Percentiles rank a stretch among this genome's conserved stretches.
Evolutionary conservation across 1,140 invertebrate species (phyloP).

Genomic region (Cotesia glomerata): DNA sequence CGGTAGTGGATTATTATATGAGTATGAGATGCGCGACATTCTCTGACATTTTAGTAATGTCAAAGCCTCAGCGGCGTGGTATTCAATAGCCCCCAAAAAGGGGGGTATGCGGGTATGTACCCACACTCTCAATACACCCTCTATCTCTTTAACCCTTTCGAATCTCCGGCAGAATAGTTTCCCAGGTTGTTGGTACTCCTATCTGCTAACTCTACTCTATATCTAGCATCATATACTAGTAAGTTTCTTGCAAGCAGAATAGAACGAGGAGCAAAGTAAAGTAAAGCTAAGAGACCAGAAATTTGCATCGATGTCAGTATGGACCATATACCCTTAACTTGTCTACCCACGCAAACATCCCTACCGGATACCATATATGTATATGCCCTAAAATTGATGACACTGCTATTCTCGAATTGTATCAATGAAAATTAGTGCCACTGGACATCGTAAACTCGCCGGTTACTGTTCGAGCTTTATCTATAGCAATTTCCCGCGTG

Average conservation of each 20-base stretch:
- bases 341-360: neutral
- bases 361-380: neutral
- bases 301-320: too few relatives aligned
- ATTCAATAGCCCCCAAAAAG: slow-evolving; percentile 43
- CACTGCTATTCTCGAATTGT: slow-evolving; percentile 8
- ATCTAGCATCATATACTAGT: neutral
- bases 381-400: neutral
- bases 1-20: slow-evolving; percentile 26
- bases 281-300: neutral
- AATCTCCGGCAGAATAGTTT: slow-evolving; percentile 24
- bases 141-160: neutral
- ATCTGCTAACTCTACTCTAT: neutral
- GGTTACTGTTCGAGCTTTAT: slow-evolving; percentile 22
- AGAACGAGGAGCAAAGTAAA: too few relatives aligned
- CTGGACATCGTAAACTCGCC: slow-evolving; percentile 19
- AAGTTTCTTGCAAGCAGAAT: neutral
- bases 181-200: slow-evolving; percentile 24
- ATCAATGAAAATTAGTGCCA: slow-evolving; percentile 30
- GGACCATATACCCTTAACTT: too few relatives aligned
- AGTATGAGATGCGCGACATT: slow-evolving; percentile 58
- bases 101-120: slow-evolving; percentile 35
- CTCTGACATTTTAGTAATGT: slow-evolving; percentile 60
- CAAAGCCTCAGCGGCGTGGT: slow-evolving; percentile 38
- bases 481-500: slow-evolving; percentile 23
- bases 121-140: neutral